phyloP scores from a whole-genome alignment of 2,113 vertebrate species.

The Nothoprocta pentlandii region DNA sequence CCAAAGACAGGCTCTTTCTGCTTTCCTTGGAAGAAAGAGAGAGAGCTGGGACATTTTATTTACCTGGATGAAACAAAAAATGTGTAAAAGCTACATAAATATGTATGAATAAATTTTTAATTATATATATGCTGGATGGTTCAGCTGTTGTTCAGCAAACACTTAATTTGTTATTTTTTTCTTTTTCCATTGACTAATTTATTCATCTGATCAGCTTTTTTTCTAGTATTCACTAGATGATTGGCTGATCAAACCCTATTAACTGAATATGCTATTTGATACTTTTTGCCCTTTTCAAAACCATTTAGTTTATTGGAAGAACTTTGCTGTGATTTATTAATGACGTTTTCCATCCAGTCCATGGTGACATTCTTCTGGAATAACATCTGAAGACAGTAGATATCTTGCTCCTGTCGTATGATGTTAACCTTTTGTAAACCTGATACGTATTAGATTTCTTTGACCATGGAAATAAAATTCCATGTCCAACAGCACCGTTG shows the following conservation, averaged over 20 bases:
- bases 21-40: conserved; percentile 8
- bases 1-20: conserved; percentile 4
- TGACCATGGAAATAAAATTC: conserved; percentile 11
- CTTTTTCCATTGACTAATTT: conserved; percentile 62
- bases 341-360: conserved; percentile 2
- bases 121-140: conserved; percentile 50
- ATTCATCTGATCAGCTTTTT: conserved; percentile 56
- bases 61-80: conserved; percentile 39
- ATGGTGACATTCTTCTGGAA: conserved; percentile 51
- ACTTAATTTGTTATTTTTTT: conserved; percentile 67
- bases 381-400: conserved; percentile 42
- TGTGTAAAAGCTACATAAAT: conserved; percentile 11
- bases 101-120: conserved; percentile 59
- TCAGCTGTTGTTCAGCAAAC: conserved; percentile 68
- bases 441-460: not conserved
- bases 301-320: conserved; percentile 66
- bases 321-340: conserved; percentile 64
- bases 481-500: not conserved
- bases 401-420: conserved; percentile 41
- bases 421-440: conserved; percentile 51
- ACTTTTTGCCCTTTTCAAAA: conserved; percentile 72
- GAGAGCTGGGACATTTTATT: not conserved
- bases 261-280: conserved; percentile 58
- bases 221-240: conserved; percentile 61
- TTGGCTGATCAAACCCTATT: conserved; percentile 64